phyloP scores from a whole-genome alignment of 1,140 invertebrate genomes.

The Meloidogyne hapla region DNA sequence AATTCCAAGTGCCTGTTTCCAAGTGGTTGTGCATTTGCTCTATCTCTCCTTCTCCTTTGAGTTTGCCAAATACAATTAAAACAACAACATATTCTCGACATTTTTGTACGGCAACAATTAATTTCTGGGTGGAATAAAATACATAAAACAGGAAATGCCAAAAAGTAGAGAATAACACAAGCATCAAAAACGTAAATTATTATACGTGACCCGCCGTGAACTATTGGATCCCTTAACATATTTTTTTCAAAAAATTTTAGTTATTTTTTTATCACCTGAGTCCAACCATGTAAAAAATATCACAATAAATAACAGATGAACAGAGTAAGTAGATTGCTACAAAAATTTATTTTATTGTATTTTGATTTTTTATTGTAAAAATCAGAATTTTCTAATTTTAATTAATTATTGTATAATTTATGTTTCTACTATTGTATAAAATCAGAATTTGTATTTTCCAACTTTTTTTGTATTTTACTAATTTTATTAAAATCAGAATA shows the following conservation, averaged over 20 bases:
- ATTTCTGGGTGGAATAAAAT: constrained; percentile 47
- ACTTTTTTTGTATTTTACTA: too few species aligned
- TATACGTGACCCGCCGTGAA: constrained; percentile 35
- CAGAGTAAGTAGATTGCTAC: constrained; percentile 44
- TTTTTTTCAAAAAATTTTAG: background rate
- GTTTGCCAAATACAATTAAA: background rate
- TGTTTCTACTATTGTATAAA: too few species aligned
- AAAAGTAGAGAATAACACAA: constrained; percentile 41
- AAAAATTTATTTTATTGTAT: constrained; percentile 17
- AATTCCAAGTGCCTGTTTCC: background rate
- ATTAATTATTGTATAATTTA: too few species aligned
- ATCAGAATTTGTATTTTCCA: background rate
- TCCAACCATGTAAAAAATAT: constrained; percentile 53
- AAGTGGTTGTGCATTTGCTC: constrained; percentile 13
- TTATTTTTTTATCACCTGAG: constrained; percentile 39
- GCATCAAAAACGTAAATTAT: constrained; percentile 49
- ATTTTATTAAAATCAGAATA: too few species aligned
- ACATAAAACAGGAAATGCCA: constrained; percentile 44
- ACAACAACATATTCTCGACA: constrained; percentile 13
- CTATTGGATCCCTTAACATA: background rate
- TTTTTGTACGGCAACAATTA: constrained; percentile 27
- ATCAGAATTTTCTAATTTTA: constrained; percentile 14
- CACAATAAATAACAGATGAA: constrained; percentile 42
- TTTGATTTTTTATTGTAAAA: background rate
- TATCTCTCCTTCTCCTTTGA: background rate